Evolutionary conservation across 2,888 invertebrate genomes (phyloP).

Genomic region (Ephialtes manifestator): DNA sequence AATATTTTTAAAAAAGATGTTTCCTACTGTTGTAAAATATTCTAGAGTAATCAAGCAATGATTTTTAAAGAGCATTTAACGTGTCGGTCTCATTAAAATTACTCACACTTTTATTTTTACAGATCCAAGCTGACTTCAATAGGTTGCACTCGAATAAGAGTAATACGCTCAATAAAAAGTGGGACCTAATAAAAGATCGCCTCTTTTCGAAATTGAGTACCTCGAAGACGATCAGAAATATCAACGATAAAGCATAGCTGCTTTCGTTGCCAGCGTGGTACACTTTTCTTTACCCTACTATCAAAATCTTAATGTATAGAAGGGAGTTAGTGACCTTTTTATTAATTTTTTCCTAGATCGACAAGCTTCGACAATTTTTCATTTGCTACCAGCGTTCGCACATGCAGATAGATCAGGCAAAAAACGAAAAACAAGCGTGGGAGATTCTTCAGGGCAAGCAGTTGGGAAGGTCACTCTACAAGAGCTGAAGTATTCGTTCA

Average conservation of each 20-base stretch:
- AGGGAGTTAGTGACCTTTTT: not conserved
- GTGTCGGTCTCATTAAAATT: too few species aligned
- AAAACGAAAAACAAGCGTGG: not conserved
- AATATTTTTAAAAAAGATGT: too few species aligned
- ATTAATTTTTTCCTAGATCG: not conserved
- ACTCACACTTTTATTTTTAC: too few species aligned
- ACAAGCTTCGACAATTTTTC: conserved; percentile 14
- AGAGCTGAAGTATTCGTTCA: too few species aligned
- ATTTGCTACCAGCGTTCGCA: not conserved
- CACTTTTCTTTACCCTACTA: not conserved
- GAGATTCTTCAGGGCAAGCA: not conserved
- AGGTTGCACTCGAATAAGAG: not conserved
- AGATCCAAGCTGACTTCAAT: conserved; percentile 17
- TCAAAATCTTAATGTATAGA: not conserved
- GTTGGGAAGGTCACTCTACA: too few species aligned
- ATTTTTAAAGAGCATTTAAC: too few species aligned
- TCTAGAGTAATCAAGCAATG: too few species aligned
- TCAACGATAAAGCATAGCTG: conserved; percentile 10
- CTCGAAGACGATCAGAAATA: not conserved
- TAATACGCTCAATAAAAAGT: not conserved
- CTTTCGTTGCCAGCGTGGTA: conserved; percentile 7
- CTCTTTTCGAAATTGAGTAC: not conserved
- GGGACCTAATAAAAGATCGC: conserved; percentile 2
- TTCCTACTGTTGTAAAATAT: too few species aligned
- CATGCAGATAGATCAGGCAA: conserved; percentile 14